Percentiles rank a stretch among this genome's conserved stretches.
phyloP scores from a whole-genome alignment of 35 echinoderm and acorn worm genomes.

The Lytechinus pictus region DNA sequence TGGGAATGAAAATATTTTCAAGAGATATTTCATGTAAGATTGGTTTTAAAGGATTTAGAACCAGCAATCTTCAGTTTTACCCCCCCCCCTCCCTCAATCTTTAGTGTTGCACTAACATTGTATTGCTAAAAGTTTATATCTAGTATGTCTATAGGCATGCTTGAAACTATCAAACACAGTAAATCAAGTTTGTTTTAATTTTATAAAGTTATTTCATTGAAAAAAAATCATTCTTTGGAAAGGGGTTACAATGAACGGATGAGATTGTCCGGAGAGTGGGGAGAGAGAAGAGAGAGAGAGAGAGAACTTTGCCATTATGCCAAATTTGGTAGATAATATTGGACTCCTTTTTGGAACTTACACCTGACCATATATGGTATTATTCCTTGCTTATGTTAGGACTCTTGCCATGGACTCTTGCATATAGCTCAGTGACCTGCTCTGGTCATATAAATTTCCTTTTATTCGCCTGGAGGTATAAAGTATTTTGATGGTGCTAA shows the following conservation, averaged over 20 bases:
- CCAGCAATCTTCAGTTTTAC: neutral
- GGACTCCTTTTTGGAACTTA: neutral
- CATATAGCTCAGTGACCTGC: neutral
- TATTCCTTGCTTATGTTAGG: neutral
- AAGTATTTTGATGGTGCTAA: neutral
- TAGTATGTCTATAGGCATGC: neutral
- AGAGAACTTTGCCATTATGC: neutral
- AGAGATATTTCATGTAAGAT: neutral
- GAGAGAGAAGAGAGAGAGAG: constrained; percentile 25
- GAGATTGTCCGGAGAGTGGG: neutral
- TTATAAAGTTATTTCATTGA: neutral
- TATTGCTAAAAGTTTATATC: too few species aligned
- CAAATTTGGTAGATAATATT: constrained; percentile 6
- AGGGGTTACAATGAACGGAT: too few species aligned
- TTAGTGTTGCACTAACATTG: too few species aligned
- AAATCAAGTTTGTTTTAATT: neutral
- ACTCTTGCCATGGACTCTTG: neutral
- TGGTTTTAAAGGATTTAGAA: neutral
- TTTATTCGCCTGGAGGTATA: neutral
- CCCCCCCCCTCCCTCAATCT: too few species aligned
- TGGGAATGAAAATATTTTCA: neutral
- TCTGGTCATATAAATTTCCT: neutral
- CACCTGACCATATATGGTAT: constrained; percentile 11
- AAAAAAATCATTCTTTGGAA: too few species aligned
- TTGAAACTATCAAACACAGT: neutral